Percentiles rank a stretch among this genome's conserved stretches.
Conservation (phyloP, 2,888 invertebrate species). For the Microlaimidae sp. region DNA sequence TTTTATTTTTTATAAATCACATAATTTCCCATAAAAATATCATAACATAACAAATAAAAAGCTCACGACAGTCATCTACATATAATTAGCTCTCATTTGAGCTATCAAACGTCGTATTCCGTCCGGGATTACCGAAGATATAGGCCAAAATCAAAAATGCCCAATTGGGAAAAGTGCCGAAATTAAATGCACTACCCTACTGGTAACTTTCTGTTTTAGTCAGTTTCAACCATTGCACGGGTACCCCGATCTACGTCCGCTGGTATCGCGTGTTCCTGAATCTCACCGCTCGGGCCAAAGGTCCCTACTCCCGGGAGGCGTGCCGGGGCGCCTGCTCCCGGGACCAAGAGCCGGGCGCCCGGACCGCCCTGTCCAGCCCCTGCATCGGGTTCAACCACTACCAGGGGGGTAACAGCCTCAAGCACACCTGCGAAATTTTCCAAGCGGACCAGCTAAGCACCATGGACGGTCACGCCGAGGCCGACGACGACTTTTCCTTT, state of each 20-base stretch:
- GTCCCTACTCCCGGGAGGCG: slow-evolving; percentile 22
- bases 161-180: no score
- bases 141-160: no score
- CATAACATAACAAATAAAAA: no score
- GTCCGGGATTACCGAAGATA: no score
- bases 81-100: no score
- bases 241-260: slow-evolving; percentile 29
- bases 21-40: no score
- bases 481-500: slow-evolving; percentile 33
- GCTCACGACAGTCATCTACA: no score
- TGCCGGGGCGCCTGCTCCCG: slow-evolving; percentile 26
- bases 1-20: no score
- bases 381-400: slow-evolving; percentile 34
- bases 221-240: no score
- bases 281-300: slow-evolving; percentile 23
- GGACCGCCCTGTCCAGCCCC: slow-evolving; percentile 18
- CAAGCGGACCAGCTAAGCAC: slow-evolving; percentile 19
- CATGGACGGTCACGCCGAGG: slow-evolving; percentile 33
- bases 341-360: slow-evolving; percentile 24
- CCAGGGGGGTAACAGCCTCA: slow-evolving; percentile 23
- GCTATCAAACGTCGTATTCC: no score
- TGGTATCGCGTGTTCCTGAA: slow-evolving; percentile 32
- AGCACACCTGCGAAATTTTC: slow-evolving; percentile 33
- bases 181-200: no score
- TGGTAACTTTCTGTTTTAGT: no score